Evolutionary conservation across 2,797 vertebrate species (phyloP).

Genomic region (Glyptemys insculpta): DNA sequence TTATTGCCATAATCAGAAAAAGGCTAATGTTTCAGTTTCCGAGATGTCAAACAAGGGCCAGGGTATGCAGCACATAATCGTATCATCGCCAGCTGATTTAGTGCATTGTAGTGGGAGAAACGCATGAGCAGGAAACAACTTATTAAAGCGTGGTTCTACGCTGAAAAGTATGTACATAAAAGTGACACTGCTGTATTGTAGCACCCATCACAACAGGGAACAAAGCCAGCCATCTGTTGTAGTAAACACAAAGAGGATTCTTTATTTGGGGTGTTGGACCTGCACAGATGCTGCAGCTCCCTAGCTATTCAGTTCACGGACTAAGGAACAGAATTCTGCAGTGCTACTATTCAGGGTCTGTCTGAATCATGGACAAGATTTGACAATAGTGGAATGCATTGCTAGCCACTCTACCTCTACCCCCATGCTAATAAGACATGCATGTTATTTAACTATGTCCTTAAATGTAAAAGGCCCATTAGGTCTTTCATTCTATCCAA

Average conservation of each 20-base stretch:
- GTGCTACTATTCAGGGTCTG: neutral
- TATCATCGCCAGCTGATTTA: too few species aligned
- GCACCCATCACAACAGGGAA: neutral
- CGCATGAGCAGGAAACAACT: neutral
- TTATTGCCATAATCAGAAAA: neutral
- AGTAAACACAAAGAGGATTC: neutral
- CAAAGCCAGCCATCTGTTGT: neutral
- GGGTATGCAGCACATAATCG: neutral
- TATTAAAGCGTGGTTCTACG: neutral
- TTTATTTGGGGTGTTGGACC: neutral
- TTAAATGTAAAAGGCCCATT: neutral
- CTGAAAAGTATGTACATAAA: neutral
- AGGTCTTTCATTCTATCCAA: neutral
- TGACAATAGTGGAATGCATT: neutral
- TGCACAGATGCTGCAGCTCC: neutral
- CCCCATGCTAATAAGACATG: neutral
- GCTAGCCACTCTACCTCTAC: neutral
- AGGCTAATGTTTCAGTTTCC: neutral
- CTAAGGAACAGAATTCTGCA: neutral
- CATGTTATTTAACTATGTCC: neutral
- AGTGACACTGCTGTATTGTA: neutral
- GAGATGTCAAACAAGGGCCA: neutral
- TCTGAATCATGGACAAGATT: neutral
- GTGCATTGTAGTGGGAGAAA: neutral
- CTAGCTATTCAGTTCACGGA: neutral